Percentiles rank a stretch among this genome's conserved stretches.
phyloP scores from a whole-genome alignment of 2,797 vertebrate species.

The Lemur catta region DNA sequence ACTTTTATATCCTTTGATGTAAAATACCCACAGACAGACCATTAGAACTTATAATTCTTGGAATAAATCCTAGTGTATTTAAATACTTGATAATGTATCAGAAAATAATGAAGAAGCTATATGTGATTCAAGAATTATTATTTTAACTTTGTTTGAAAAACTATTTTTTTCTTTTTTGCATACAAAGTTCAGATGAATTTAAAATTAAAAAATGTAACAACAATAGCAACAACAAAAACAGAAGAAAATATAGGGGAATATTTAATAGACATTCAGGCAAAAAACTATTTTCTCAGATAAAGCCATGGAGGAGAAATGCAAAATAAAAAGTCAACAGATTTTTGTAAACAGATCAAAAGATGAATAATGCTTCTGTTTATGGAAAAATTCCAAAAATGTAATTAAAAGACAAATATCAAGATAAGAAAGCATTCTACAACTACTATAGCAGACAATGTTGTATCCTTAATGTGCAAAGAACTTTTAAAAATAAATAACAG shows the following conservation, averaged over 20 bases:
- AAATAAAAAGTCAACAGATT: neutral
- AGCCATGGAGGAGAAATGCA: neutral
- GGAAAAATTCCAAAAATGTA: neutral
- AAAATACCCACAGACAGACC: conserved; percentile 19
- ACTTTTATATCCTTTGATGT: neutral
- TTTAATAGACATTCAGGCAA: neutral
- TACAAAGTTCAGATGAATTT: neutral
- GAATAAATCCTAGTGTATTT: conserved; percentile 42
- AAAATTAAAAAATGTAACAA: conserved; percentile 2
- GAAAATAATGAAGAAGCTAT: conserved; percentile 25
- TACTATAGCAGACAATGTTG: neutral
- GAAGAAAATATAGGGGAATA: neutral
- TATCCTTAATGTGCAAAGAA: neutral
- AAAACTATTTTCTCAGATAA: conserved; percentile 27
- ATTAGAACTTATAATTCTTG: conserved; percentile 16
- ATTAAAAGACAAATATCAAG: conserved; percentile 4
- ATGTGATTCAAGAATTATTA: neutral
- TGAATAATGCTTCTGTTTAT: neutral
- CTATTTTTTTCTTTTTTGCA: conserved; percentile 17
- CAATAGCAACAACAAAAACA: neutral
- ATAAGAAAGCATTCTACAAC: neutral
- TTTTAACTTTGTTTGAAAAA: neutral
- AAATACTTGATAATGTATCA: neutral
- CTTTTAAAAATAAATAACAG: neutral
- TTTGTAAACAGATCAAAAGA: neutral